A percentile compares a stretch with the other conserved stretches of the same genome.
These are phyloP conservation scores for Cantharis nigra DNA, from an alignment of 2,888 invertebrate species.

Conservation along the genomic window DNA sequence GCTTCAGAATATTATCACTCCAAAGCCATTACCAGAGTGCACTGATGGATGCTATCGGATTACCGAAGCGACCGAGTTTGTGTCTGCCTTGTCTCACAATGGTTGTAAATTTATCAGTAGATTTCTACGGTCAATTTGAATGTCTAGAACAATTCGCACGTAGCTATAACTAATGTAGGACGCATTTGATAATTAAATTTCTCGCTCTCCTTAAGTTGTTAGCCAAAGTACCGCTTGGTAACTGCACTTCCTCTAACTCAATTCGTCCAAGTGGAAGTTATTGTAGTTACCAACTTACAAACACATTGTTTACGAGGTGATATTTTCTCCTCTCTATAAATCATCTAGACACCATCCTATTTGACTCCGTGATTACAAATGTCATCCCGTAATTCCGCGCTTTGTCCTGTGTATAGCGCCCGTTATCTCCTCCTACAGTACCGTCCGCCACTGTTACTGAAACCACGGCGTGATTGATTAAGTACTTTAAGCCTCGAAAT, in stretches of 20 bases:
- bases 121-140: slow-evolving; percentile 52
- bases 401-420: slow-evolving; percentile 39
- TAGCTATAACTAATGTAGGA: slow-evolving; percentile 49
- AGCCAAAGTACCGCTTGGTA: slow-evolving; percentile 32
- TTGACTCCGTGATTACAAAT: slow-evolving; percentile 51
- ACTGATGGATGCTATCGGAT: slow-evolving; percentile 39
- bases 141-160: slow-evolving; percentile 49
- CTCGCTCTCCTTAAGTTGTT: slow-evolving; percentile 34
- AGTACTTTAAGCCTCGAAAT: slow-evolving; percentile 53
- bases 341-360: slow-evolving; percentile 49
- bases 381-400: slow-evolving; percentile 49
- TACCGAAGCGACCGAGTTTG: slow-evolving; percentile 28
- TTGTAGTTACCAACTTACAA: slow-evolving; percentile 41
- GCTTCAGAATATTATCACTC: slow-evolving; percentile 33
- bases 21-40: slow-evolving; percentile 31
- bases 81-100: slow-evolving; percentile 27
- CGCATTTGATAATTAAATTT: slow-evolving; percentile 54
- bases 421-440: slow-evolving; percentile 36
- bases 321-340: slow-evolving; percentile 48
- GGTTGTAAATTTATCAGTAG: slow-evolving; percentile 49
- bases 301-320: slow-evolving; percentile 48
- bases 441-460: slow-evolving; percentile 37
- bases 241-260: slow-evolving; percentile 35
- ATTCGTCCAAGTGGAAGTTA: slow-evolving; percentile 46
- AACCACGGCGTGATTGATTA: slow-evolving; percentile 53